Percentiles rank a stretch among this genome's conserved stretches.
phyloP scores from a whole-genome alignment of 2,888 invertebrate species.

The Amiota mariae region DNA sequence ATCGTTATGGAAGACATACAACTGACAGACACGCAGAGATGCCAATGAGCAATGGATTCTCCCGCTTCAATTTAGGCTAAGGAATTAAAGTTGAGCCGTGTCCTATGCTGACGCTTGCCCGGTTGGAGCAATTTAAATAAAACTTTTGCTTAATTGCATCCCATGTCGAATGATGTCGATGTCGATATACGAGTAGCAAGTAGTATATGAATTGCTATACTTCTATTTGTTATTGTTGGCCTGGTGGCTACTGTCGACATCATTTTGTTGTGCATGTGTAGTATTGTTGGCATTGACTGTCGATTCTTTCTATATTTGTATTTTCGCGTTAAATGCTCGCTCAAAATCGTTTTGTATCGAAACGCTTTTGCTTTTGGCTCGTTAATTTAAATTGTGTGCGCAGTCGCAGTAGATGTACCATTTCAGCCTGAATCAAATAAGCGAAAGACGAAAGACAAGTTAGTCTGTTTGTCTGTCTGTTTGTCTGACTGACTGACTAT shows the following conservation, averaged over 20 bases:
- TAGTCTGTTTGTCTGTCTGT: too few species aligned
- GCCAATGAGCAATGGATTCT: background rate
- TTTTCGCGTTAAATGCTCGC: background rate
- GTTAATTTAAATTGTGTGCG: constrained; percentile 27
- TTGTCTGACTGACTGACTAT: too few species aligned
- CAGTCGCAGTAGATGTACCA: background rate
- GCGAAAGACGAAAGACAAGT: background rate
- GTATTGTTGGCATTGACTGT: too few species aligned
- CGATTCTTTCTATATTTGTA: too few species aligned
- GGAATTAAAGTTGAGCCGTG: too few species aligned
- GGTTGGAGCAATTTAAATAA: constrained; percentile 28
- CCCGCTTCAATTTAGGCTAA: too few species aligned
- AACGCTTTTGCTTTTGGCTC: constrained; percentile 22
- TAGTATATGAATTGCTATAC: background rate
- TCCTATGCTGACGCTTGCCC: constrained; percentile 13
- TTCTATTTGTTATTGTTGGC: constrained; percentile 29
- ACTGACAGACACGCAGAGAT: constrained; percentile 6
- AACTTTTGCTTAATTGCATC: constrained; percentile 32
- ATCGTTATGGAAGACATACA: constrained; percentile 19
- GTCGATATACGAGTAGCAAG: constrained; percentile 31
- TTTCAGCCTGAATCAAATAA: constrained; percentile 3
- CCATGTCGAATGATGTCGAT: constrained; percentile 24
- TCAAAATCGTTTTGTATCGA: background rate
- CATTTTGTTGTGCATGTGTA: too few species aligned
- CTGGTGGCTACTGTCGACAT: background rate